Percentiles rank a stretch among this genome's conserved stretches.
Evolutionary conservation across 2,797 vertebrate species (phyloP).

Genomic region (Galaxias olidus): DNA sequence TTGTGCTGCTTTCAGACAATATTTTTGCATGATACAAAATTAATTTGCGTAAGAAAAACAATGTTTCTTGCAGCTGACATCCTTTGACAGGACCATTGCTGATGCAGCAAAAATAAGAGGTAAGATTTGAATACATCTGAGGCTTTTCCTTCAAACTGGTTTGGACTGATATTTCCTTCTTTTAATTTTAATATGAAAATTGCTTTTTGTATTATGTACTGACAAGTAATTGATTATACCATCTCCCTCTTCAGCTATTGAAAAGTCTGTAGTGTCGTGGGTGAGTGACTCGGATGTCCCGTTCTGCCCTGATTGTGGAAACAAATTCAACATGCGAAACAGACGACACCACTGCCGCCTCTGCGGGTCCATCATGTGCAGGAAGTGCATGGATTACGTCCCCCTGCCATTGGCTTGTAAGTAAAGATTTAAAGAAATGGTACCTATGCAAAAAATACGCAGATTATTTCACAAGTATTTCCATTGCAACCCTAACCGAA

Average conservation of each 20-base stretch:
- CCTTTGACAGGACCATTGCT: slow-evolving; percentile 89
- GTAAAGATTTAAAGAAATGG: slow-evolving; percentile 42
- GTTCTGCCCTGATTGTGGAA: slow-evolving; percentile 96
- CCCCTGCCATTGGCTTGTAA: slow-evolving; percentile 88
- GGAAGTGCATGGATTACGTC: slow-evolving; percentile 91
- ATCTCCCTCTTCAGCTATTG: slow-evolving; percentile 78
- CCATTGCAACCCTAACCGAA: not conserved
- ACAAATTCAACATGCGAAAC: slow-evolving; percentile 92
- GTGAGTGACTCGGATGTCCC: slow-evolving; percentile 96
- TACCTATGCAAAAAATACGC: too few relatives aligned
- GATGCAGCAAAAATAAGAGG: slow-evolving; percentile 95
- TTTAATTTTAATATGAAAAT: not conserved
- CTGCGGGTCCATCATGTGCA: slow-evolving; percentile 98
- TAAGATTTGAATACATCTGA: slow-evolving; percentile 54
- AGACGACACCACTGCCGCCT: slow-evolving; percentile 96
- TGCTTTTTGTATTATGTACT: not conserved
- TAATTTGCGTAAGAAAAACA: slow-evolving; percentile 19
- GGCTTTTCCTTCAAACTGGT: not conserved
- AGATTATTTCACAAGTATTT: too few relatives aligned
- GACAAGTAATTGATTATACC: not conserved
- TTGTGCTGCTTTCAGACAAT: not conserved
- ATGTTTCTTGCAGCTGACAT: slow-evolving; percentile 83
- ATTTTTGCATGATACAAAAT: slow-evolving; percentile 4
- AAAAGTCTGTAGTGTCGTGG: slow-evolving; percentile 96
- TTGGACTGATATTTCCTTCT: not conserved